Base-by-base conservation (phyloP, 2,797 vertebrate genomes). In the Esox masquinongy region DNA sequence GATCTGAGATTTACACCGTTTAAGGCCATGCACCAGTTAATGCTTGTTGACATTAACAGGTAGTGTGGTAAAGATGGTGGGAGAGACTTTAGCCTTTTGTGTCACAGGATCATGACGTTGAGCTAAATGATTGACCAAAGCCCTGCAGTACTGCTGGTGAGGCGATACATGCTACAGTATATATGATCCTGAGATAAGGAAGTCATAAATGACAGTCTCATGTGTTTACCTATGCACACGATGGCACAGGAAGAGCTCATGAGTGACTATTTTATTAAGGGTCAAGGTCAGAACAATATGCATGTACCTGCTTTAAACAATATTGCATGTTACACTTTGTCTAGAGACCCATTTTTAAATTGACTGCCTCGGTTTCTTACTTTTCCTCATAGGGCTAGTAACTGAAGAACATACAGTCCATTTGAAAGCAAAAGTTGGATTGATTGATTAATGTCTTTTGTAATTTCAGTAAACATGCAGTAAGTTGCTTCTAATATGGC, bases 61-160 rank as follows among this genome's bases (percentile, higher is more conserved):
- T 31, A 26, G 26, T 31, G 2, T 29, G 61, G 61, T 15, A 64
- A 12, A 26, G 9, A 29, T 2, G 34, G 34, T 1, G 61, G 19
- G 2, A 8, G 15, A 11, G 74, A 80, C 74, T 75, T 64, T 29
- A 68, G 66, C 51, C 78, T 73, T 73, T 9, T 24, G 17, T 39
- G 1, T 43, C 56, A 11, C 1, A 31, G 14, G 75, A 56, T 26
- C 43, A 66, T 61, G 50, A 72, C 17, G 26, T 22, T 7, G 16
- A 36, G 64, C 68, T 24, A 70, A 80, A 80, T 80, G 53, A 80
- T 80, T 80, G 70, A 76, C 71, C 66, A 17, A 66, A 1, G 22
- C 51, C 31, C 19, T 70, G n/a, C 61, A 15, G 22, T 73, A 24
- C 15, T 22, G 22, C 53, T 43, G 24, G 34, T n/a, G 19, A 17